A percentile compares a stretch with the other conserved stretches of the same genome.
Evolutionary conservation across 2,113 vertebrate genomes (phyloP).

Genomic region (Onychorhynchus coronatus): DNA sequence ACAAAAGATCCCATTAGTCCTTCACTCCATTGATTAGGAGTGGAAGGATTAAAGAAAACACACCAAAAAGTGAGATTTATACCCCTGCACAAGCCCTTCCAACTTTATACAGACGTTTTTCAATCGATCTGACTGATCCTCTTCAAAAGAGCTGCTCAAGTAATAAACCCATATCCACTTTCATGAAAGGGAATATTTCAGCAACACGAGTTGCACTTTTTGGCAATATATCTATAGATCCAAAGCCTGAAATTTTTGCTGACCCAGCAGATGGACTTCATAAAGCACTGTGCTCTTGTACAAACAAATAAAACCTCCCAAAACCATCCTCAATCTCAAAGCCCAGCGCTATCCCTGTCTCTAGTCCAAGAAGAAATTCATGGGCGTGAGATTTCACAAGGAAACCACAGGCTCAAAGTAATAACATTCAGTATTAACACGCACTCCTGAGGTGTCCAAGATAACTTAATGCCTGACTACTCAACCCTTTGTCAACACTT

Average conservation of each 20-base stretch:
- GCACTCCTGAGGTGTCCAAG: not conserved
- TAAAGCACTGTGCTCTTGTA: not conserved
- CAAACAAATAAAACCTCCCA: not conserved
- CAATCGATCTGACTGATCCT: not conserved
- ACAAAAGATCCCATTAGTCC: not conserved
- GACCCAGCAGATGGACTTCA: not conserved
- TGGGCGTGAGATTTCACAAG: not conserved
- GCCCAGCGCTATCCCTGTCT: not conserved
- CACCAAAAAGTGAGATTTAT: not conserved
- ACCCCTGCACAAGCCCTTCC: not conserved
- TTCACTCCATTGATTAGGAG: not conserved
- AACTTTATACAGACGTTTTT: not conserved
- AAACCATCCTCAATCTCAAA: not conserved
- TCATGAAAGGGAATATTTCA: constrained; percentile 39
- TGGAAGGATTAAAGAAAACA: not conserved
- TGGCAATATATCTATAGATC: not conserved
- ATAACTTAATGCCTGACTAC: not conserved
- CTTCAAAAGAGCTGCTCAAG: not conserved
- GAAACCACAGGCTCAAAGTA: not conserved
- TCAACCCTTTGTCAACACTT: not conserved
- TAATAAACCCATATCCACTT: not conserved
- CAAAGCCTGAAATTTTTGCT: not conserved
- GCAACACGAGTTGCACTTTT: not conserved
- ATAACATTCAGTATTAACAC: not conserved
- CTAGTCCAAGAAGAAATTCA: not conserved